These are phyloP conservation scores for Tragelaphus imberbis DNA, from an alignment of 2,113 vertebrate genomes.

Conservation along the genomic window DNA sequence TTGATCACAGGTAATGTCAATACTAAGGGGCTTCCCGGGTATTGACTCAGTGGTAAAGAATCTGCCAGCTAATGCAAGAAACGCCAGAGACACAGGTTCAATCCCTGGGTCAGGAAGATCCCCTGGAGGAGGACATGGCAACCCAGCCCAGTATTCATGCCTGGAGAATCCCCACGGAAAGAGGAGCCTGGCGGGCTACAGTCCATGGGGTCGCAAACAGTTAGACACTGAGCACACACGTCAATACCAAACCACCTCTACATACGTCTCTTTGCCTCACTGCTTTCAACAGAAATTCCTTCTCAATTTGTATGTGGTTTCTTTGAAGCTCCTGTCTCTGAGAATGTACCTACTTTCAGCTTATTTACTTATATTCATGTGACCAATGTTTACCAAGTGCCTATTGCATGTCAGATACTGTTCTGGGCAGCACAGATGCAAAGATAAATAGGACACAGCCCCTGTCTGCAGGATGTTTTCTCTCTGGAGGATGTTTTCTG, in stretches of 20 bases:
- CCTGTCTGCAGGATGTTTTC: not conserved
- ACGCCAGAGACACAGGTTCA: accelerated
- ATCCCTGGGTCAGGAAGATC: not conserved
- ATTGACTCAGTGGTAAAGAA: not conserved
- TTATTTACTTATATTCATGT: not conserved
- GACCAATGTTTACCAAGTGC: not conserved
- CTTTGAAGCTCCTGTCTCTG: not conserved
- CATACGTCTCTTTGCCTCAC: not conserved
- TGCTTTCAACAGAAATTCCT: not conserved
- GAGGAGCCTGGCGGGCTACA: not conserved
- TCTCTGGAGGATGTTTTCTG: not conserved
- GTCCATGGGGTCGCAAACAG: not conserved
- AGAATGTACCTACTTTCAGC: not conserved
- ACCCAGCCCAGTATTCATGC: not conserved
- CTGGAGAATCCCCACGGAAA: not conserved
- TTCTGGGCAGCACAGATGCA: not conserved
- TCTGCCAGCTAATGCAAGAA: not conserved
- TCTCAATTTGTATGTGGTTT: not conserved
- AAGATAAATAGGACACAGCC: not conserved
- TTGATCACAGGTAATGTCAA: not conserved
- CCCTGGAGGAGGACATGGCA: not conserved
- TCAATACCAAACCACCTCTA: not conserved
- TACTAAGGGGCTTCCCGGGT: not conserved
- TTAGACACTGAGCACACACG: not conserved
- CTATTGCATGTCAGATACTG: not conserved